These are phyloP conservation scores for Actinemys pallida DNA, from an alignment of 2,113 vertebrate genomes.

Conservation along the genomic window DNA sequence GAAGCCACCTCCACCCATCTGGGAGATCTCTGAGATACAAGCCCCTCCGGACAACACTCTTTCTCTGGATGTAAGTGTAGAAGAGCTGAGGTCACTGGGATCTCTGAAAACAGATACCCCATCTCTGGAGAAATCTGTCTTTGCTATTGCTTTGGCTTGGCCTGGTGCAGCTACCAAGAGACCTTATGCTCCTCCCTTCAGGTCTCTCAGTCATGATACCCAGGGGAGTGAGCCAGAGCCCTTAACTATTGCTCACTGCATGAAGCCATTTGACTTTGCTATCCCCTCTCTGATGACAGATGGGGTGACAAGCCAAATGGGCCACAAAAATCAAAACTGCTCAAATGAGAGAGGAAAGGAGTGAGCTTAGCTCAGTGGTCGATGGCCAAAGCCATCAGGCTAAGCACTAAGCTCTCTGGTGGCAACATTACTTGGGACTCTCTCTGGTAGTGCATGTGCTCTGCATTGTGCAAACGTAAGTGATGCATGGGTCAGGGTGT, in stretches of 20 bases:
- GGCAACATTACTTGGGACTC: too few species aligned
- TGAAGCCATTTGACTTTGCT: neutral
- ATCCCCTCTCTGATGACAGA: neutral
- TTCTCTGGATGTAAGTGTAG: slow-evolving; percentile 24
- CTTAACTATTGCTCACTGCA: fast-evolving
- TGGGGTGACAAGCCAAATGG: neutral
- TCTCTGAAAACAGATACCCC: neutral
- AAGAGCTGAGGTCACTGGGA: slow-evolving; percentile 29
- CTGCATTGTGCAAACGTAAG: neutral
- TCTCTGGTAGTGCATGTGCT: neutral
- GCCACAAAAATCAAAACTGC: neutral
- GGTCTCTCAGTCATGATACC: neutral
- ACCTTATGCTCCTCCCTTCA: neutral
- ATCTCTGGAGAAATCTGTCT: neutral
- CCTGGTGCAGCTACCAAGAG: slow-evolving; percentile 5
- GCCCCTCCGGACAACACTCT: slow-evolving; percentile 11
- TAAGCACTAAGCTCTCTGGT: neutral
- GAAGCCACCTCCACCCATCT: slow-evolving; percentile 14
- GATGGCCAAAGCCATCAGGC: neutral
- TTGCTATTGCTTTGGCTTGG: slow-evolving; percentile 37
- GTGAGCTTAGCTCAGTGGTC: neutral
- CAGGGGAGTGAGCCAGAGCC: neutral
- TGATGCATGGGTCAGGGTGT: neutral
- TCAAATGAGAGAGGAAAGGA: neutral
- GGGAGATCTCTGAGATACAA: slow-evolving; percentile 69